Evolutionary conservation across 2,113 vertebrate species (phyloP).

Genomic region (Nibea coibor): DNA sequence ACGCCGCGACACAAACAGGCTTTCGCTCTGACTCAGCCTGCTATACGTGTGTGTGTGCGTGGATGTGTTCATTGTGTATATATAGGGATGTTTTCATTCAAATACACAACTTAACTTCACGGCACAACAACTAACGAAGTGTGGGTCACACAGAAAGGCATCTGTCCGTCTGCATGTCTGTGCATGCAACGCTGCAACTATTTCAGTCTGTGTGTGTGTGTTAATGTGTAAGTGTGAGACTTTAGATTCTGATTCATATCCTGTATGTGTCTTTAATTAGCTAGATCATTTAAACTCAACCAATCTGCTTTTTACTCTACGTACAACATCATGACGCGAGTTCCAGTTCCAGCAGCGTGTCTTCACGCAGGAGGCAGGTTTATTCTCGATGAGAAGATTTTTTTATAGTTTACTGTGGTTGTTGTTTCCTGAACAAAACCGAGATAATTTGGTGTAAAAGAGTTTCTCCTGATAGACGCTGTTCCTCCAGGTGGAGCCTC

Average conservation of each 20-base stretch:
- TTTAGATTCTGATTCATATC: slow-evolving; percentile 1
- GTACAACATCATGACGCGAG: no score
- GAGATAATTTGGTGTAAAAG: no score
- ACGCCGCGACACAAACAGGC: slow-evolving; percentile 37
- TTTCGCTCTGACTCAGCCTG: slow-evolving; percentile 32
- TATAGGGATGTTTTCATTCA: slow-evolving; percentile 32
- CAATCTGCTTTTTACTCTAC: not conserved
- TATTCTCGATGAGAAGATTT: no score
- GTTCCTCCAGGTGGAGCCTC: no score
- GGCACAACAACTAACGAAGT: not conserved
- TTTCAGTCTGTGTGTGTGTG: slow-evolving; percentile 29
- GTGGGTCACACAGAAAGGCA: slow-evolving; percentile 16
- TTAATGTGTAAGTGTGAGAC: slow-evolving; percentile 2
- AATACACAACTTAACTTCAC: not conserved
- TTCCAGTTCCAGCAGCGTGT: no score
- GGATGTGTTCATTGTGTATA: slow-evolving; percentile 21
- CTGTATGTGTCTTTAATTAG: not conserved
- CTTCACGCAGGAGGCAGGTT: no score
- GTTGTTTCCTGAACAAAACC: no score
- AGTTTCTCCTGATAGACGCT: no score
- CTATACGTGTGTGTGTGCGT: slow-evolving; percentile 6
- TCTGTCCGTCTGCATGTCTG: slow-evolving; percentile 4
- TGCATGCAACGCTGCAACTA: not conserved
- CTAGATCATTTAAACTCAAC: not conserved
- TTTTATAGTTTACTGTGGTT: no score